phyloP scores from a whole-genome alignment of 2,797 vertebrate species.

The Amblyopsis hoosieri region DNA sequence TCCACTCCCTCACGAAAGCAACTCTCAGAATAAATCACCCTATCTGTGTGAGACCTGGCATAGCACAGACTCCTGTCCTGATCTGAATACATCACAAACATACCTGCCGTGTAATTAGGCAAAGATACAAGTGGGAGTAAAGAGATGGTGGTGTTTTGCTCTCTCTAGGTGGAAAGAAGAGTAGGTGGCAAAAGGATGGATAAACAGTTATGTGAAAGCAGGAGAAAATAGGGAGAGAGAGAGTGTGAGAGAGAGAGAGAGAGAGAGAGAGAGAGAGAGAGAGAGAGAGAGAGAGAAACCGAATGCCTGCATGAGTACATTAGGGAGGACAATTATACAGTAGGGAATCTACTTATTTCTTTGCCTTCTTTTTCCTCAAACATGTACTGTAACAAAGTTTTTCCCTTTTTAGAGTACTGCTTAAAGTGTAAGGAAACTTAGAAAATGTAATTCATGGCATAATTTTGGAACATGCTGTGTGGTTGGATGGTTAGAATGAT shows the following conservation, averaged over 20 bases:
- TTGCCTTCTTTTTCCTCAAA: constrained; percentile 21
- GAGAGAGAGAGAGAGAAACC: constrained; percentile 18
- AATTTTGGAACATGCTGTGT: not conserved
- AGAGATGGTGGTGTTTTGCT: constrained; percentile 53
- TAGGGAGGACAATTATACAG: constrained; percentile 41
- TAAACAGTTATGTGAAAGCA: constrained; percentile 3
- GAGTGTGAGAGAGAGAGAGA: not conserved
- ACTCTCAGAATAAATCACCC: constrained; percentile 21
- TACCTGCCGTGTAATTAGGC: constrained; percentile 52
- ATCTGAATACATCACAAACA: constrained; percentile 42
- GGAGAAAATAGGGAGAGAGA: constrained; percentile 3
- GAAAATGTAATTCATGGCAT: no score
- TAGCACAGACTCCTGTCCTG: constrained; percentile 7
- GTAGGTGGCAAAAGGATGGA: constrained; percentile 48
- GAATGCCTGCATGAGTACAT: constrained; percentile 26
- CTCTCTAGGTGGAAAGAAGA: constrained; percentile 44
- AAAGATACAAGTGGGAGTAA: constrained; percentile 47
- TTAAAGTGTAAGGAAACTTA: not conserved
- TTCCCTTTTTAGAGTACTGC: constrained; percentile 17
- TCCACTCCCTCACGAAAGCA: not conserved
- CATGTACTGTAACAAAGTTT: constrained; percentile 18
- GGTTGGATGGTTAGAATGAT: not conserved
- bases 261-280: constrained; percentile 3
- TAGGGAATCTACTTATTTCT: constrained; percentile 32
- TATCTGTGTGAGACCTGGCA: constrained; percentile 9